Evolutionary conservation across 2,113 vertebrate species (phyloP).

Genomic region (Melospiza georgiana): DNA sequence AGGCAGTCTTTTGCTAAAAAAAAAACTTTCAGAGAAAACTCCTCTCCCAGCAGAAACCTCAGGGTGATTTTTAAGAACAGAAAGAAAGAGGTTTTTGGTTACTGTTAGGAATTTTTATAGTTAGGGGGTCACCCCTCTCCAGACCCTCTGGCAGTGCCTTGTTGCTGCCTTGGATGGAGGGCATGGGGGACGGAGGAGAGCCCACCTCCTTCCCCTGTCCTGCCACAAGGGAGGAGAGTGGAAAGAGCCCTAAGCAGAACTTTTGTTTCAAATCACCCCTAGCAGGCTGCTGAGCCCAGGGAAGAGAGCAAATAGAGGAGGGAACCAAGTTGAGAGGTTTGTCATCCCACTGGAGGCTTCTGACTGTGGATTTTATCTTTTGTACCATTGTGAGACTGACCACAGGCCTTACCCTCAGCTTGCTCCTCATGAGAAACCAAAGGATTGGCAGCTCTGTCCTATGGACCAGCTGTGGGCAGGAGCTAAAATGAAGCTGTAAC

Average conservation of each 20-base stretch:
- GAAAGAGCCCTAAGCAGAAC: background rate
- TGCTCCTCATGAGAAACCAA: background rate
- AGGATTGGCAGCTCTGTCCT: background rate
- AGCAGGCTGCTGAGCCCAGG: background rate
- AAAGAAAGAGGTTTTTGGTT: background rate
- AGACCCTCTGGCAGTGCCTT: background rate
- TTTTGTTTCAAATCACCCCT: background rate
- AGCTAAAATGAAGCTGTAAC: background rate
- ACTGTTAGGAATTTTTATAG: background rate
- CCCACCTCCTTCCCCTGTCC: background rate
- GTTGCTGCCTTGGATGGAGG: background rate
- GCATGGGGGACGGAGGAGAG: rapidly evolving
- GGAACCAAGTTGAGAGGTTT: background rate
- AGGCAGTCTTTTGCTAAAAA: background rate
- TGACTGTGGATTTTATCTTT: background rate
- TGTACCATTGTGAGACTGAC: background rate
- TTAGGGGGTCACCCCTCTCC: background rate
- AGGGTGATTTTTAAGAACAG: background rate
- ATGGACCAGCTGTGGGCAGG: background rate
- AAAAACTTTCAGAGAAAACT: background rate
- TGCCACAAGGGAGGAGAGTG: rapidly evolving
- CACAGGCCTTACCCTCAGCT: background rate
- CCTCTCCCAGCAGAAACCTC: background rate
- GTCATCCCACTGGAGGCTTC: background rate
- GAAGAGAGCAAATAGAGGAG: background rate